A percentile compares a stretch with the other conserved stretches of the same genome.
phyloP scores from a whole-genome alignment of 2,888 invertebrate species.

The Leptothorax acervorum region DNA sequence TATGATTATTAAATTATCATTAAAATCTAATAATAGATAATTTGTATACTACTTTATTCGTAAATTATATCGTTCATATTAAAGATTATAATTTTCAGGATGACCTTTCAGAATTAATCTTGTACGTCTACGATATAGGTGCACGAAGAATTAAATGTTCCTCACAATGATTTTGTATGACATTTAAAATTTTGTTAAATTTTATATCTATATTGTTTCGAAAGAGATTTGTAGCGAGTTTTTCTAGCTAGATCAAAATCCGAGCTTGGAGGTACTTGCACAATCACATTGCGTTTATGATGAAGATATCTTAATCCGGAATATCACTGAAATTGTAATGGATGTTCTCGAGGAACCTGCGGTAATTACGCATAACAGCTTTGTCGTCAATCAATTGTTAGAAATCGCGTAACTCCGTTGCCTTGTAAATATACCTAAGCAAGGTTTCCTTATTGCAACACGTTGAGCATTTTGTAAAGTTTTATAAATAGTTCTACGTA shows the following conservation, averaged over 20 bases:
- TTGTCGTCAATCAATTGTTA: constrained; percentile 63
- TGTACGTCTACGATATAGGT: neutral
- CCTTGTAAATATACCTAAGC: constrained; percentile 67
- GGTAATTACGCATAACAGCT: constrained; percentile 57
- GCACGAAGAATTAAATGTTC: constrained; percentile 25
- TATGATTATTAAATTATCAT: constrained; percentile 3
- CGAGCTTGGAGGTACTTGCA: constrained; percentile 58
- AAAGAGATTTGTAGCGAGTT: constrained; percentile 9
- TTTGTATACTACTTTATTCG: neutral
- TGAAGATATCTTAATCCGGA: constrained; percentile 54
- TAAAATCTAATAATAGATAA: constrained; percentile 4
- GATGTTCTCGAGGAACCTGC: constrained; percentile 57
- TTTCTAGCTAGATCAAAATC: constrained; percentile 27
- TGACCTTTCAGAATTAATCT: neutral
- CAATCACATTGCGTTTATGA: constrained; percentile 62
- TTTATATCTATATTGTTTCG: constrained; percentile 35
- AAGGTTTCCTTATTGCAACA: constrained; percentile 66
- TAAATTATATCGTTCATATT: neutral
- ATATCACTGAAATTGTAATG: constrained; percentile 49
- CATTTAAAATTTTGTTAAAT: constrained; percentile 23
- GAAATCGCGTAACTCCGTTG: constrained; percentile 60
- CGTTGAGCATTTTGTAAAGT: constrained; percentile 76
- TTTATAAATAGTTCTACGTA: constrained; percentile 77
- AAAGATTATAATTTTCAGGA: constrained; percentile 11
- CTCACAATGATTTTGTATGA: constrained; percentile 37